These are phyloP conservation scores for Ichneumoninae sp. DNA, from an alignment of 2,888 invertebrate species.

Conservation along the genomic window DNA sequence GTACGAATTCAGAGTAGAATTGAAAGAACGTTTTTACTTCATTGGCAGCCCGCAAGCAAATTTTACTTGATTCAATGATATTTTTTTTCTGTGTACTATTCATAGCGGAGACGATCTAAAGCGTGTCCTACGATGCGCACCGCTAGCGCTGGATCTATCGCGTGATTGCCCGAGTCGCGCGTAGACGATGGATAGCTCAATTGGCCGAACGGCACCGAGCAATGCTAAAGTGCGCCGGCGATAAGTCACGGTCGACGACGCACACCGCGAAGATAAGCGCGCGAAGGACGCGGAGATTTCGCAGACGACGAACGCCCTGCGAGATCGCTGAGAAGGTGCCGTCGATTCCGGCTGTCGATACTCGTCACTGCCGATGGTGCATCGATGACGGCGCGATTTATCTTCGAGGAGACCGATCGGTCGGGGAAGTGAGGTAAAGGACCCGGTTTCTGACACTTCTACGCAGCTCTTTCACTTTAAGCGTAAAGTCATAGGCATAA, in stretches of 20 bases:
- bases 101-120: conserved; percentile 11
- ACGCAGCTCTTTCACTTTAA: no score
- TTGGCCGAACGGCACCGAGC: conserved; percentile 75
- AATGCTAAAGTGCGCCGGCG: conserved; percentile 74
- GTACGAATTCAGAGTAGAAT: no score
- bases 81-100: background rate
- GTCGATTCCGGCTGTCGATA: background rate
- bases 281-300: background rate
- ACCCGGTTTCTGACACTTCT: no score
- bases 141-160: conserved; percentile 70
- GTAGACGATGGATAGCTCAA: conserved; percentile 79
- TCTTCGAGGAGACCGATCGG: conserved; percentile 15
- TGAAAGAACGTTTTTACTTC: no score
- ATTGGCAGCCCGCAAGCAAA: no score
- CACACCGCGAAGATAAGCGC: background rate
- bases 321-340: background rate
- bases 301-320: background rate
- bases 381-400: background rate
- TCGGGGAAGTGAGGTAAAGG: no score
- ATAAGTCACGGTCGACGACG: conserved; percentile 68
- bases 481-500: no score
- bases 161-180: conserved; percentile 78
- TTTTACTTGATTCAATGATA: no score
- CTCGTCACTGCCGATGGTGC: no score
- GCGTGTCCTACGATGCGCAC: conserved; percentile 1